phyloP scores from a whole-genome alignment of 2,113 vertebrate genomes.

The Scomber scombrus region DNA sequence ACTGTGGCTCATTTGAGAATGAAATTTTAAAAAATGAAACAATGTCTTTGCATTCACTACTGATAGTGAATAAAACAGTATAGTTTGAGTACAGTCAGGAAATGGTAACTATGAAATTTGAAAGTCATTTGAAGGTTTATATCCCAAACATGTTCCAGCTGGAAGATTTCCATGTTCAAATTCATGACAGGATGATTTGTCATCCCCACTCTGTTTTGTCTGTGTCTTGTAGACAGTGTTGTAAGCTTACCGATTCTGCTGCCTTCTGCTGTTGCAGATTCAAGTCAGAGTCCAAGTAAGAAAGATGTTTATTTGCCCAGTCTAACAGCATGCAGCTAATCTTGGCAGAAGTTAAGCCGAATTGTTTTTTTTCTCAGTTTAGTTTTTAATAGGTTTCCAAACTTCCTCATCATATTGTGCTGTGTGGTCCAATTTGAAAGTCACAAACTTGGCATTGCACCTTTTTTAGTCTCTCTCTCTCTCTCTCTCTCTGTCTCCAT shows the following conservation, averaged over 20 bases:
- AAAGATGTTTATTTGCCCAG: constrained; percentile 32
- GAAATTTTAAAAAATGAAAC: no score
- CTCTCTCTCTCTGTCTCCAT: constrained; percentile 38
- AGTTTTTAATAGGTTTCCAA: constrained; percentile 60
- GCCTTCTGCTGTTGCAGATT: constrained; percentile 24
- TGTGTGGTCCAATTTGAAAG: constrained; percentile 60
- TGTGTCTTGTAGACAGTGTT: neutral
- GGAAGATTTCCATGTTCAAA: constrained; percentile 25
- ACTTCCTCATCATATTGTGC: constrained; percentile 36
- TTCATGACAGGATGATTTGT: constrained; percentile 25
- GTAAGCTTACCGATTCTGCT: neutral
- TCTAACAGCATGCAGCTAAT: constrained; percentile 45
- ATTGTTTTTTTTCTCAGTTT: constrained; percentile 40
- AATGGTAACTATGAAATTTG: neutral
- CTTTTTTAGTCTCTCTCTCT: neutral
- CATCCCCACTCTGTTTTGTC: neutral
- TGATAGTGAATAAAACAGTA: neutral
- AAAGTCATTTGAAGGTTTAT: constrained; percentile 41
- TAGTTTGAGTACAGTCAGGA: neutral
- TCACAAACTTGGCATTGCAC: constrained; percentile 53
- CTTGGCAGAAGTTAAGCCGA: constrained; percentile 34
- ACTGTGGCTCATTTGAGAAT: no score
- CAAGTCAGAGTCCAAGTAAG: neutral
- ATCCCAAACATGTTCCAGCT: neutral
- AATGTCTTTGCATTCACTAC: no score